Evolutionary conservation across 2,888 invertebrate genomes (phyloP).

Genomic region (Nymphalis polychloros): DNA sequence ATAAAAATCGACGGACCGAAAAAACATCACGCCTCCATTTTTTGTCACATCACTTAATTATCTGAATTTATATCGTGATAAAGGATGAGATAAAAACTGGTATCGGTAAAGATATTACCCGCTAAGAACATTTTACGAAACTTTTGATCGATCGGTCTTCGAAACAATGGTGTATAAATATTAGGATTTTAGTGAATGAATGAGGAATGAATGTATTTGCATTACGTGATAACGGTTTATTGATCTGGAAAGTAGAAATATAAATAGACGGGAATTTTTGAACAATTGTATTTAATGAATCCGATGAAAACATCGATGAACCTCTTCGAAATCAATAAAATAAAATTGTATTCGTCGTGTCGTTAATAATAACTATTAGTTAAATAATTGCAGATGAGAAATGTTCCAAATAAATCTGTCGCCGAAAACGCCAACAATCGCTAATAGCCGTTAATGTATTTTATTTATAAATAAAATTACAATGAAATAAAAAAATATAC

Average conservation of each 20-base stretch:
- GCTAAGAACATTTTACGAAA: constrained; percentile 10
- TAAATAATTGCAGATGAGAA: neutral
- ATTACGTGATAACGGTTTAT: constrained; percentile 9
- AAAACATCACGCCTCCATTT: constrained; percentile 79
- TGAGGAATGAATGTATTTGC: constrained; percentile 21
- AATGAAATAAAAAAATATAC: constrained; percentile 8
- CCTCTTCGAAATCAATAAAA: no score
- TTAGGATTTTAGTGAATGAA: constrained; percentile 13
- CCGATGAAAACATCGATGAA: no score
- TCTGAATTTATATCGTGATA: constrained; percentile 79
- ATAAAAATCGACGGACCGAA: constrained; percentile 78
- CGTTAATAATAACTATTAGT: no score
- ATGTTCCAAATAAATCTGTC: neutral
- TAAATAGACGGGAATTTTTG: neutral
- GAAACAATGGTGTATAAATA: constrained; percentile 40
- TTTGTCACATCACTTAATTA: constrained; percentile 81
- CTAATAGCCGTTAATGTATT: neutral
- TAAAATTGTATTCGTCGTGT: no score
- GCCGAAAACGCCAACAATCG: neutral
- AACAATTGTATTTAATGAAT: no score
- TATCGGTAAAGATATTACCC: constrained; percentile 24
- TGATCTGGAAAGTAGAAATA: neutral
- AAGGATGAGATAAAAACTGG: constrained; percentile 52
- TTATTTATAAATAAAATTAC: constrained; percentile 2
- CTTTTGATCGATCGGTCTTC: constrained; percentile 45